Evolutionary conservation across 2,888 invertebrate species (phyloP).

Genomic region (Ligdia adustata): DNA sequence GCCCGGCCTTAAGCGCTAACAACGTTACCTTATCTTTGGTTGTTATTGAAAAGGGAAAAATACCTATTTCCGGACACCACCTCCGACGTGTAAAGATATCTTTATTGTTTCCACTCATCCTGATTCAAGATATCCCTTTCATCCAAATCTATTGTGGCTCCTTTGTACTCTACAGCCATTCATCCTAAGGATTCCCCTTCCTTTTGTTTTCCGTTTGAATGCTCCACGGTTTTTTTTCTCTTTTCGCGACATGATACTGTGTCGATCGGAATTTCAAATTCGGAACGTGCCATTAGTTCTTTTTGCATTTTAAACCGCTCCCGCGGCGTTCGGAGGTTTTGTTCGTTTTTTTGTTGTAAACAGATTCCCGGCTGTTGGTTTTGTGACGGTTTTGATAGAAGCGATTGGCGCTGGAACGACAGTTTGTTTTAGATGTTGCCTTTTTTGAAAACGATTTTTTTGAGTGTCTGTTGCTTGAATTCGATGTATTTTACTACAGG

Average conservation of each 20-base stretch:
- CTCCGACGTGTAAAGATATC: constrained; percentile 44
- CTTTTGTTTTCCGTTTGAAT: constrained; percentile 61
- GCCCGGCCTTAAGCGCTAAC: no score
- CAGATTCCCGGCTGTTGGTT: constrained; percentile 3
- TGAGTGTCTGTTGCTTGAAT: no score
- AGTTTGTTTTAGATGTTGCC: no score
- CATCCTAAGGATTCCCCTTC: constrained; percentile 49
- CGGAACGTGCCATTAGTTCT: constrained; percentile 32
- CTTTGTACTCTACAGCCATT: constrained; percentile 55
- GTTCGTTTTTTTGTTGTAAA: neutral
- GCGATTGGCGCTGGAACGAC: neutral
- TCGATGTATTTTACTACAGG: no score
- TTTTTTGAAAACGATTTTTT: no score
- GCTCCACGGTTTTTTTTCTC: constrained; percentile 48
- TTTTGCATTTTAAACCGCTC: constrained; percentile 23
- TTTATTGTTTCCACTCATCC: constrained; percentile 51
- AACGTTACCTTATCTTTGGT: no score
- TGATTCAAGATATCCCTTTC: constrained; percentile 57
- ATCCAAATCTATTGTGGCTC: constrained; percentile 48
- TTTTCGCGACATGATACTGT: constrained; percentile 44
- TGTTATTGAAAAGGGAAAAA: constrained; percentile 28
- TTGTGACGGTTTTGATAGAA: neutral
- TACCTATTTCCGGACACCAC: constrained; percentile 25
- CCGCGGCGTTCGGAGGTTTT: neutral
- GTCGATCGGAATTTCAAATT: constrained; percentile 52